Evolutionary conservation across 2,888 invertebrate genomes (phyloP).

Genomic region (Drosophila fulvimacula): DNA sequence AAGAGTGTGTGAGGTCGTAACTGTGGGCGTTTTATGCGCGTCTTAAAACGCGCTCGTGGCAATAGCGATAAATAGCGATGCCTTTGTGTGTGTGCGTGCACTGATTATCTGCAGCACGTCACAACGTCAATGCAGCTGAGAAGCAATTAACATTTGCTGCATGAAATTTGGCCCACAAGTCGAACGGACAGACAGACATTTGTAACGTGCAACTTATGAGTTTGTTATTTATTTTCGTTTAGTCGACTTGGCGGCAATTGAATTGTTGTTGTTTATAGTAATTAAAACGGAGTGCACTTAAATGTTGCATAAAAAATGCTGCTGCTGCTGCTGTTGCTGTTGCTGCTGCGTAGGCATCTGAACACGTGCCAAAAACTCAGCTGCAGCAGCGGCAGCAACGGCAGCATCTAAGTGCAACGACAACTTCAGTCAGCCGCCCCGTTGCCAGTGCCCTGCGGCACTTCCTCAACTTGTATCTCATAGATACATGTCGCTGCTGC

Average conservation of each 20-base stretch:
- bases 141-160: slow-evolving; percentile 77
- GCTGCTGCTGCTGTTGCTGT: slow-evolving; percentile 9
- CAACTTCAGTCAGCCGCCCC: slow-evolving; percentile 69
- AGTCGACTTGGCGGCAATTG: slow-evolving; percentile 53
- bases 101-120: slow-evolving; percentile 45
- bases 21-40: slow-evolving; percentile 55
- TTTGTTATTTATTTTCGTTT: slow-evolving; percentile 46
- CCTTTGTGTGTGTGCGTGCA: slow-evolving; percentile 17
- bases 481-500: slow-evolving; percentile 44
- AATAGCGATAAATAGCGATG: slow-evolving; percentile 27
- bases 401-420: slow-evolving; percentile 65
- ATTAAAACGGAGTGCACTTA: slow-evolving; percentile 73
- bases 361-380: slow-evolving; percentile 74
- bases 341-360: slow-evolving; percentile 60
- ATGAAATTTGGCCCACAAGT: slow-evolving; percentile 56
- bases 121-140: slow-evolving; percentile 25
- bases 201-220: slow-evolving; percentile 46
- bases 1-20: slow-evolving; percentile 29
- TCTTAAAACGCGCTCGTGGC: slow-evolving; percentile 50
- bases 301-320: slow-evolving; percentile 75
- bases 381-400: slow-evolving; percentile 18
- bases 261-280: slow-evolving; percentile 71
- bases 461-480: slow-evolving; percentile 47
- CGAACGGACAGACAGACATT: slow-evolving; percentile 14
- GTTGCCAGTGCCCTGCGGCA: slow-evolving; percentile 49